Percentiles rank a stretch among this genome's conserved stretches.
These are phyloP conservation scores for Phodopus roborovskii DNA, from an alignment of 2,113 vertebrate genomes.

Conservation along the genomic window DNA sequence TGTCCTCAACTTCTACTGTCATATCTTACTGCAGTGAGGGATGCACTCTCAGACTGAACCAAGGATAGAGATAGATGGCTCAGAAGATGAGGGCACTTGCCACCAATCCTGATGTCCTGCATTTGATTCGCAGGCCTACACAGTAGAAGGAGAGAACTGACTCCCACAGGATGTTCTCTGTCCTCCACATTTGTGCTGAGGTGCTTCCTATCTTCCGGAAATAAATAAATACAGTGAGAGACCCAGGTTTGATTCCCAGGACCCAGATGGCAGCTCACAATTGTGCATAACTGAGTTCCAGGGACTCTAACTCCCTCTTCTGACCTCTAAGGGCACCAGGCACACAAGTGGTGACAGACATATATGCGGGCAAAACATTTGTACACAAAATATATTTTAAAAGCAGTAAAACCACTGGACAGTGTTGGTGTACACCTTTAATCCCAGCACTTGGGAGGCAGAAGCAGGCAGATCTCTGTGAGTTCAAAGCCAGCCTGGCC, in stretches of 20 bases:
- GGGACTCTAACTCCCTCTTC: background rate
- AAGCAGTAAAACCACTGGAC: background rate
- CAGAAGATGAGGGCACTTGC: background rate
- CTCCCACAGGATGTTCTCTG: background rate
- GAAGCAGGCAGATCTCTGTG: too few relatives aligned
- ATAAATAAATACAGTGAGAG: too few relatives aligned
- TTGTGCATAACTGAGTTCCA: background rate
- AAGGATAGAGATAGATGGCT: background rate
- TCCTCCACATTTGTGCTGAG: background rate
- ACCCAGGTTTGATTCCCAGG: background rate
- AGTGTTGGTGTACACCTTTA: too few relatives aligned
- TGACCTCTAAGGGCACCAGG: background rate
- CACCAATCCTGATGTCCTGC: background rate
- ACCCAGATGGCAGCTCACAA: background rate
- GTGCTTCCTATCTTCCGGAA: background rate
- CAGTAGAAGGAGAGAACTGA: background rate
- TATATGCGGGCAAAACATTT: background rate
- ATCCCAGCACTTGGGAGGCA: too few relatives aligned
- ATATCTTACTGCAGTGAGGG: background rate
- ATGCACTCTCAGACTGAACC: background rate
- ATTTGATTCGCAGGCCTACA: background rate
- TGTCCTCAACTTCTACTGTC: background rate
- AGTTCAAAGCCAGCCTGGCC: too few relatives aligned
- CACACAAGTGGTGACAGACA: background rate
- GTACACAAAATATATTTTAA: background rate